Evolutionary conservation across 2,797 vertebrate genomes (phyloP), one percentile per base, ranked within the genome.

Genomic region (Muscicapa striata): DNA sequence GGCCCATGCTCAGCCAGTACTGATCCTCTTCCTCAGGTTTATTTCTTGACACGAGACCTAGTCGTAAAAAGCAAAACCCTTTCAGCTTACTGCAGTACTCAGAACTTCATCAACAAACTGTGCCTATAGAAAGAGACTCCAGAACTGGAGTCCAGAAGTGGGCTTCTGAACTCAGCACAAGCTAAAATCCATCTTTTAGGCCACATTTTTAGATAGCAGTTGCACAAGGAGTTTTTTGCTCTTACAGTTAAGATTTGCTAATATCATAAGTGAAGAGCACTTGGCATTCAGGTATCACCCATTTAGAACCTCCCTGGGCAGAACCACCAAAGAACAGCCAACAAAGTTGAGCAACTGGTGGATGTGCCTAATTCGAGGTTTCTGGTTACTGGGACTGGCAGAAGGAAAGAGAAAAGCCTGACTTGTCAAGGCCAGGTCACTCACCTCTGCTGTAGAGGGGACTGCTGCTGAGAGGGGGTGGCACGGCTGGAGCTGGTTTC

Each of bases 1-100:
- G 98, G 26, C 99, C 99, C 99, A 99, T 99, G 72, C 99, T 99
- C 93, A 99, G 98, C 99, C 99, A 99, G 95, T 98, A 99, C 73
- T 99, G 97, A 11, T 98, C 98, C 90, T 99, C 99, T 87, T 99
- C 99, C 82, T 99, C 99, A 0, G 98, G 97, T 27, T 98, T 98
- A 57, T 98, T 99, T 77, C 99, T 97, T 46, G 99, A 99, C 57
- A 99, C 98, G 70, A 99, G 98, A 45, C 99, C 99, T 99, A 88
- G 76, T 18, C 52, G 58, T 52, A 32, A 66, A 54, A 95, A 69
- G 30, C 41, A 90, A 87, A 79, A 80, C 24, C n/a, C 43, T 63
- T 67, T 86, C 45, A 89, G 69, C 36, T 58, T 45, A 32, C 32
- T 66, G 45, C 32, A 88, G 29, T 1, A 68, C 23, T 23, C 55